Evolutionary conservation across 2,888 invertebrate genomes (phyloP).

Genomic region (Hetaerina titia): DNA sequence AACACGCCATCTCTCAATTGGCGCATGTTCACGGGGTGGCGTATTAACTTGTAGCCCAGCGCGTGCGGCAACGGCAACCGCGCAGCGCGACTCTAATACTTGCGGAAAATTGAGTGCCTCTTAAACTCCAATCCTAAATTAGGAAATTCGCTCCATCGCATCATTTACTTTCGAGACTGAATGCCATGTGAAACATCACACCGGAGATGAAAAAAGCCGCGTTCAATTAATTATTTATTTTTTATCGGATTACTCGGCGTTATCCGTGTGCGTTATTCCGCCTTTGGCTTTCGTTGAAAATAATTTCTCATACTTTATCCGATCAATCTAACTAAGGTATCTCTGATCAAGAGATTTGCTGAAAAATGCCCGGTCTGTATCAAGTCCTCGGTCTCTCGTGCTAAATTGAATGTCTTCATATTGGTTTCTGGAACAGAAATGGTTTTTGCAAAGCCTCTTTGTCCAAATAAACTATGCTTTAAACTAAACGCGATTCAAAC

Average conservation of each 20-base stretch:
- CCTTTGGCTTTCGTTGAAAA: background rate
- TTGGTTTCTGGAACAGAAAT: no score
- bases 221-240: slow-evolving; percentile 1
- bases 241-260: background rate
- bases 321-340: background rate
- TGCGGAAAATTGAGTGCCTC: background rate
- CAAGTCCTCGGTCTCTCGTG: no score
- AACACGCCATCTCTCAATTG: background rate
- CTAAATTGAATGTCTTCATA: no score
- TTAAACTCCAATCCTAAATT: background rate
- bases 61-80: background rate
- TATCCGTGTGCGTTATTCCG: background rate
- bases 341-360: background rate
- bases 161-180: background rate
- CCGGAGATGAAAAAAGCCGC: background rate
- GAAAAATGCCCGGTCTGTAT: no score
- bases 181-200: background rate
- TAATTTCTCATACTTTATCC: background rate
- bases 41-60: background rate
- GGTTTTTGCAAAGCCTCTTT: no score
- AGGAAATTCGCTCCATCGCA: background rate
- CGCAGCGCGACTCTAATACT: background rate
- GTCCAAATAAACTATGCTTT: no score
- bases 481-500: no score
- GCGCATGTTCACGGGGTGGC: background rate